Percentiles rank a stretch among this genome's conserved stretches.
Evolutionary conservation across 2,797 vertebrate genomes (phyloP).

Genomic region (Aeoliscus strigatus): DNA sequence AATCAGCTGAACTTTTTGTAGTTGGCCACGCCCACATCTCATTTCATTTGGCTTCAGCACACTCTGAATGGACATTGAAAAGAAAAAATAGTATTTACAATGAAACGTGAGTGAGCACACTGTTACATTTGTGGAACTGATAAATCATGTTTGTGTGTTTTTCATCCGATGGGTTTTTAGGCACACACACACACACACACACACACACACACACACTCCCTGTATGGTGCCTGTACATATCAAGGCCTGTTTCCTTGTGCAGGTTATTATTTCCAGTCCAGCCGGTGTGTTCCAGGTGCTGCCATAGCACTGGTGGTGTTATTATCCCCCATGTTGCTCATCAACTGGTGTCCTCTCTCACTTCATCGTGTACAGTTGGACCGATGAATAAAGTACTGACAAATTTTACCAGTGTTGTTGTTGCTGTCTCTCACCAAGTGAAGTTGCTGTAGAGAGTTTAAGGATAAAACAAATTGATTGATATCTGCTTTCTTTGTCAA

Average conservation of each 20-base stretch:
- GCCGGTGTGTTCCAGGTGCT: conserved; percentile 72
- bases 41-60: conserved; percentile 60
- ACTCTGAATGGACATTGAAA: conserved; percentile 22
- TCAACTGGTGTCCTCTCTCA: conserved; percentile 70
- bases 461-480: neutral
- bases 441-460: too few relatives aligned
- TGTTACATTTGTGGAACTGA: conserved; percentile 62
- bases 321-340: conserved; percentile 65
- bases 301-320: conserved; percentile 67
- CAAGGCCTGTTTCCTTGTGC: conserved; percentile 61
- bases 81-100: conserved; percentile 38
- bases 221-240: conserved; percentile 63
- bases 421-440: conserved; percentile 12
- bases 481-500: neutral
- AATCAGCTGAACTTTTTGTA: conserved; percentile 66
- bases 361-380: conserved; percentile 76
- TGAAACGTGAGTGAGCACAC: conserved; percentile 53
- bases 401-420: conserved; percentile 64
- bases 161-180: conserved; percentile 64
- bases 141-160: conserved; percentile 63
- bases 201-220: conserved; percentile 30
- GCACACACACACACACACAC: conserved; percentile 37
- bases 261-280: conserved; percentile 60
- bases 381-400: conserved; percentile 73
- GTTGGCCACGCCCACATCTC: conserved; percentile 60